These are phyloP conservation scores for Dastarcus helophoroides DNA, from an alignment of 2,888 invertebrate species.

Conservation along the genomic window DNA sequence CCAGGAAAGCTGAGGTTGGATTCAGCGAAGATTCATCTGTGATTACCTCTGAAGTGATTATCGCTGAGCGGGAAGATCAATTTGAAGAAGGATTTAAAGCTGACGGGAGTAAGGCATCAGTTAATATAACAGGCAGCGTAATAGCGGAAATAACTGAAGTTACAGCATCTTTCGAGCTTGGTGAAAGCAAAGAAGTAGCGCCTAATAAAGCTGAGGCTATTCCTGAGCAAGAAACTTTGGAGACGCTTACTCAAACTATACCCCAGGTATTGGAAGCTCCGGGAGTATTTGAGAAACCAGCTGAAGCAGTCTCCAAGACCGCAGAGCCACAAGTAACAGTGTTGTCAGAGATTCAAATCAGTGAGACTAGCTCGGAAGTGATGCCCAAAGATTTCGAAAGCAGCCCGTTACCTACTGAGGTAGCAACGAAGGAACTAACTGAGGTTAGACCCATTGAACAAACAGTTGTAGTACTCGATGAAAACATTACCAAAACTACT, in stretches of 20 bases:
- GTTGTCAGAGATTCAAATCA: constrained; percentile 46
- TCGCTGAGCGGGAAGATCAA: constrained; percentile 39
- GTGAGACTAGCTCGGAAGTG: constrained; percentile 39
- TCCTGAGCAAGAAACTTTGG: constrained; percentile 17
- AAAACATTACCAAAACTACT: constrained; percentile 23
- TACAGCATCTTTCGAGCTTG: constrained; percentile 16
- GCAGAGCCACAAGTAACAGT: constrained; percentile 43
- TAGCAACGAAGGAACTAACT: constrained; percentile 29
- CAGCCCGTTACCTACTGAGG: constrained; percentile 20
- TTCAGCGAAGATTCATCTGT: constrained; percentile 35
- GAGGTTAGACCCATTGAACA: constrained; percentile 31
- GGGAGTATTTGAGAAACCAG: constrained; percentile 27
- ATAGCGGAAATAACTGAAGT: constrained; percentile 36
- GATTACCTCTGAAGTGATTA: constrained; percentile 39
- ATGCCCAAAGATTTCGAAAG: constrained; percentile 3
- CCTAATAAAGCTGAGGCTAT: constrained; percentile 16
- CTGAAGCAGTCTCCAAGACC: constrained; percentile 41
- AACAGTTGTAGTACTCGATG: constrained; percentile 25
- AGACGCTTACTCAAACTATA: constrained; percentile 18
- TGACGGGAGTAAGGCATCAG: constrained; percentile 24
- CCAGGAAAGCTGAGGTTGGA: constrained; percentile 34
- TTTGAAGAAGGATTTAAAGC: constrained; percentile 30
- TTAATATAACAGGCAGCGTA: constrained; percentile 34
- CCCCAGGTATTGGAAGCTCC: constrained; percentile 19
- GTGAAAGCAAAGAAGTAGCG: constrained; percentile 13